Conservation (phyloP, 2,797 vertebrate genomes). For the Cygnus olor region DNA sequence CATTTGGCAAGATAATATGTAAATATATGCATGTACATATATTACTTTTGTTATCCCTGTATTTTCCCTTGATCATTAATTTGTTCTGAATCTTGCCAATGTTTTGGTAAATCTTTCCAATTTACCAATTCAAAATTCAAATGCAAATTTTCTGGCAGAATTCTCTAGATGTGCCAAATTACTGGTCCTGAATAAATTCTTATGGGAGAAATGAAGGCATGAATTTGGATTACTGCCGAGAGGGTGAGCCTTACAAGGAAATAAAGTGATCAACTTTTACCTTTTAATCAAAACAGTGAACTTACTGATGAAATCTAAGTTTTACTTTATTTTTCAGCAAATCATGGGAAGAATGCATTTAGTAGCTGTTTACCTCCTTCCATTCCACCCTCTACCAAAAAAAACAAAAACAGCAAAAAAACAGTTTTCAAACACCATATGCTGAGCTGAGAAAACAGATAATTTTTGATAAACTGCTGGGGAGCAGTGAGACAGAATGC, state of each 20-base stretch:
- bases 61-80: background rate
- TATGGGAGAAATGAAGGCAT: background rate
- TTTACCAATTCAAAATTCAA: background rate
- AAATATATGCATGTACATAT: background rate
- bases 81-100: background rate
- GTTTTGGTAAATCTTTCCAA: background rate
- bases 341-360: background rate
- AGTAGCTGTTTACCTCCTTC: background rate
- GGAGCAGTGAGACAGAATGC: background rate
- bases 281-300: background rate
- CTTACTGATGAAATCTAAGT: background rate
- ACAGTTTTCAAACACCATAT: background rate
- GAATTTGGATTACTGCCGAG: background rate
- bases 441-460: background rate
- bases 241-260: background rate
- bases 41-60: background rate
- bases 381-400: background rate
- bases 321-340: background rate
- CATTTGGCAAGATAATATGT: background rate
- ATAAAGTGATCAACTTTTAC: background rate
- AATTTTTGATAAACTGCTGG: slow-evolving; percentile 15
- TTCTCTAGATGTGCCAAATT: background rate
- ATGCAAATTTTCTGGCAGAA: background rate
- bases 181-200: background rate
- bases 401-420: background rate